Evolutionary conservation across 2,888 invertebrate genomes (phyloP), one percentile per base, ranked within the genome.

Genomic region (Oligia latruncula): DNA sequence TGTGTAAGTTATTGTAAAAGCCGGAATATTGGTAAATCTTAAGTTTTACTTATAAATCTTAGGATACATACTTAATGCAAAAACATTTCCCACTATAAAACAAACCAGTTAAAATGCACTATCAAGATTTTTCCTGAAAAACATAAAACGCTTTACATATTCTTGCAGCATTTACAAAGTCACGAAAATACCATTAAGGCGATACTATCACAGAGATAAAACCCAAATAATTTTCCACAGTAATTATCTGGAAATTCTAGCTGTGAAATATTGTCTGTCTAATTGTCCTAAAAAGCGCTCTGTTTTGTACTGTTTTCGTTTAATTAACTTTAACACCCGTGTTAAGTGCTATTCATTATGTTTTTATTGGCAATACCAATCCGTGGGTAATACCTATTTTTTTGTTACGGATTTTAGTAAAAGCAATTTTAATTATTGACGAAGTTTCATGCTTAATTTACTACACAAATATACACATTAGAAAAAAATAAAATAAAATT

Each of bases 201-300:
- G 62, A 72, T 58, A 67, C 15, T 43, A 52, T 78, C 68, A 66
- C 15, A 9, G 15, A 40, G 15, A 62, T 35, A 35, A 60, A 55
- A 73, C 17, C 11, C 35, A 43, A 13, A 77, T 75, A 55, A 79
- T 76, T 78, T 65, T 40, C 35, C 43, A 13, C 46, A 43, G 70
- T 65, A 75, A 84, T 84, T 82, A 81, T 78, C 55, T 13, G 43
- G 67, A 70, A 78, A 68, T 71, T 66, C 8, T 23, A 73, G 68
- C 71, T 23, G 68, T 67, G n/a, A 82, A 82, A 83, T 74, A 72
- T 77, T 49, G 62, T 62, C 15, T 15, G 43, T 64, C 52, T 75
- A 78, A 83, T 81, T 85, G 77, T 60, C 49, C 46, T 72, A 73
- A 65, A 81, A 75, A 78, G 52, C 40, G 43, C 70, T 73, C 20